Evolutionary conservation across 2,797 vertebrate genomes (phyloP).

Genomic region (Trachops cirrhosus): DNA sequence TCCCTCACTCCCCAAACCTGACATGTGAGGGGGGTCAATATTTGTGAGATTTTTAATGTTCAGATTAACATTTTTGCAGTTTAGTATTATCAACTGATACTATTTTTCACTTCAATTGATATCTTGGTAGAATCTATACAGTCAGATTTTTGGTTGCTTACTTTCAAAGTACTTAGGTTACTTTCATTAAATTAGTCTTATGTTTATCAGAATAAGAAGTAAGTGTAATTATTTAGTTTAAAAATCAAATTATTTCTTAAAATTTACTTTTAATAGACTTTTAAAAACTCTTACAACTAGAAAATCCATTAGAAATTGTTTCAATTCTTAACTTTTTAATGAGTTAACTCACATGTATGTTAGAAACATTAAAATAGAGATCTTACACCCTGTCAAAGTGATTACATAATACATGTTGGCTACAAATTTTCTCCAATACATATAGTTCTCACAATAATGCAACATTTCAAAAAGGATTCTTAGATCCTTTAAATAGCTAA

Average conservation of each 20-base stretch:
- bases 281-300: neutral
- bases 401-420: neutral
- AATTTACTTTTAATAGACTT: neutral
- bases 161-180: neutral
- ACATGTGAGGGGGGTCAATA: neutral
- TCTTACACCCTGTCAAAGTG: neutral
- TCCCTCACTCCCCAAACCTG: fast-evolving
- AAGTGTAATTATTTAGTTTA: neutral
- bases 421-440: neutral
- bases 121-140: neutral
- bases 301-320: neutral
- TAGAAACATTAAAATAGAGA: constrained; percentile 20
- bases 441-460: neutral
- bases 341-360: neutral
- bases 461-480: neutral
- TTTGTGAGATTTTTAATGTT: neutral
- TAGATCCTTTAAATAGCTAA: too few species aligned
- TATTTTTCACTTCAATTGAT: neutral
- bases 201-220: neutral
- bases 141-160: neutral
- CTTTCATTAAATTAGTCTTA: constrained; percentile 1
- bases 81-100: neutral
- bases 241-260: constrained; percentile 42
- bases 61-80: neutral
- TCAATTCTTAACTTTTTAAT: neutral